A percentile compares a stretch with the other conserved stretches of the same genome.
Evolutionary conservation across 2,888 invertebrate genomes (phyloP).

Genomic region (Pemphredon lugubris): DNA sequence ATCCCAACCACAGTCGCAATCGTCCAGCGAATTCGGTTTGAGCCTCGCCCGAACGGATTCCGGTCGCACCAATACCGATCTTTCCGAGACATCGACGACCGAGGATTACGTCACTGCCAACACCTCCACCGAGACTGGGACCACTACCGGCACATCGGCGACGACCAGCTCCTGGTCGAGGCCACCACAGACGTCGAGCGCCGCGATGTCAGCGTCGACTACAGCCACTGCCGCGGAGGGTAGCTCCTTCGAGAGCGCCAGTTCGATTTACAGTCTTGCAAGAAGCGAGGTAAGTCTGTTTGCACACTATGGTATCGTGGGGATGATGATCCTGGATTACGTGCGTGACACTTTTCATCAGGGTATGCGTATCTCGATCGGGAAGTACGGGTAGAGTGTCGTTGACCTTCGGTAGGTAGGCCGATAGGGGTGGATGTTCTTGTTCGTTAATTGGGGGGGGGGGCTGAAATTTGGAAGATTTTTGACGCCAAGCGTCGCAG

Average conservation of each 20-base stretch:
- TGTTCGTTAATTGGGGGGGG: no score
- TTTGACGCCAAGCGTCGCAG: no score
- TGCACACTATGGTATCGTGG: not conserved
- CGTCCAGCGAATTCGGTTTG: slow-evolving; percentile 80
- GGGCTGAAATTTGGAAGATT: no score
- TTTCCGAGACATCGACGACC: slow-evolving; percentile 94
- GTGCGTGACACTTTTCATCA: no score
- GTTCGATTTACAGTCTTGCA: slow-evolving; percentile 89
- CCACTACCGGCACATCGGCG: slow-evolving; percentile 78
- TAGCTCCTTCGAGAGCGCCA: slow-evolving; percentile 94
- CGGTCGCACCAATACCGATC: slow-evolving; percentile 88
- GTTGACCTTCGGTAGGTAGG: no score
- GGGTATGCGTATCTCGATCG: no score
- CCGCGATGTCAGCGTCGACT: slow-evolving; percentile 73
- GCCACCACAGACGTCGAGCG: slow-evolving; percentile 79
- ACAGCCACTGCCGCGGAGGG: slow-evolving; percentile 84
- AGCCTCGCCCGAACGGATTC: slow-evolving; percentile 87
- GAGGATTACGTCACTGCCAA: slow-evolving; percentile 95
- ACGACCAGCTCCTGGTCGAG: slow-evolving; percentile 82
- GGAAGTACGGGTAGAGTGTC: no score
- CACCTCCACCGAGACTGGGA: slow-evolving; percentile 83
- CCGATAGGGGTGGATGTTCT: no score
- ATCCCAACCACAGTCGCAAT: slow-evolving; percentile 78
- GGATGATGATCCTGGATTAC: not conserved
- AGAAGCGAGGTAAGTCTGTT: slow-evolving; percentile 84